Base-by-base conservation (phyloP, 2,113 vertebrate species). In the Corythornis cristatus region DNA sequence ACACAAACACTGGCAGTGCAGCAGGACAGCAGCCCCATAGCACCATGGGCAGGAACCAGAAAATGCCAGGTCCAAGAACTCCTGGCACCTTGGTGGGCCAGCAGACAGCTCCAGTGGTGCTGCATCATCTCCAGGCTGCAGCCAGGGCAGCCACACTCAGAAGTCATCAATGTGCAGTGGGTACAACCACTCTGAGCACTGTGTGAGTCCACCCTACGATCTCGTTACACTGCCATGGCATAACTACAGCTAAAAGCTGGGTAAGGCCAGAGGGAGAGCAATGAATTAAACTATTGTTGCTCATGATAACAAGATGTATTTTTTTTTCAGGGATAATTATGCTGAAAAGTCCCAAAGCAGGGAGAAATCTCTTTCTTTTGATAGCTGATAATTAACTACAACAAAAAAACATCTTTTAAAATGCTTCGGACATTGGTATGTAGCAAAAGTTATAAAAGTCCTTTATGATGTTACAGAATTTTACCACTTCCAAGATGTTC, bases 131-230 rank as follows among this genome's bases (percentile, higher is more conserved):
- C 48, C 61, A 64, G 64, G 53, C 42, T 46, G 48, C 33, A 66
- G 65, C 50, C 43, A 86, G 42, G 37, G 64, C 8, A 70, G 61
- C 61, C 31, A 12, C 7, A 1, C 14, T 54, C 67, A 64, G 40
- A 33, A 66, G 53, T 29, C 7, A 12, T 0, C 3, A 60, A n/a
- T 17, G 2, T 16, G 12, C 31, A 0, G 0, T 21, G 57, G 48
- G 23, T 31, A 23, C 19, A 40, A 40, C 22, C 9, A 22, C 29
- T 46, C n/a, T 18, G 61, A 11, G 33, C 18, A 68, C 42, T 45
- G 46, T 5, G 22, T 21, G 43, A 88, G 62, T 37, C 31, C 5
- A 7, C 37, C 15, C 66, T n/a, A 67, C 26, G 21, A 10, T 46
- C 28, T 54, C 35, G n/a, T 72, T 42, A 31, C 8, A 16, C 6